Base-by-base conservation (phyloP, 2,113 vertebrate genomes). In the Haemorhous mexicanus region DNA sequence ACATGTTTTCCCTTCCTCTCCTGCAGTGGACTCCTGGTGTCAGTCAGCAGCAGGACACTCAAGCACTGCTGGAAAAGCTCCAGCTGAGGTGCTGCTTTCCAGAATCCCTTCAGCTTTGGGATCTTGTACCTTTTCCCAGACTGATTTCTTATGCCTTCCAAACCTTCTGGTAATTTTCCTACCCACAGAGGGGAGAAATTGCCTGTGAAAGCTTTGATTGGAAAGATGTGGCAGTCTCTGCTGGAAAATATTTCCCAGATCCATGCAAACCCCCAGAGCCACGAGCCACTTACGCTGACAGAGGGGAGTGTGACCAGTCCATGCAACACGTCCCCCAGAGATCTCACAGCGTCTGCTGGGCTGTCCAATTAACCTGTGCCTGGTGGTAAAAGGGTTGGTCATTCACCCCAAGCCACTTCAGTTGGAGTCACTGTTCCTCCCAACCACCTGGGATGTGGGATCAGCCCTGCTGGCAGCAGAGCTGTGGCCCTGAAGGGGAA, bases 311-410 rank as follows among this genome's bases (percentile, higher is more conserved):
- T 58, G 3, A 0, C 78, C 55, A 2, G 15, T 94, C 98, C 98
- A 98, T 0, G 1, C 39, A 4, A 98, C 89, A 4, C 0, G 33
- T 1, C 16, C 37, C 5, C 23, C 83, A 4, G 0, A 3, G 30
- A 90, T 0, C 59, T 35, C 3, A 72, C 98, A 98, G 6, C 16
- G 68, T 11, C 64, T 84, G 72, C 68, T 95, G 83, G 72, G 0
- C 1, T 1, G 5, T 16, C 98, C 98, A 8, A 96, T 49, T 43
- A 98, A 49, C 69, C 37, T 94, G 87, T 96, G 67, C 93, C 98
- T 98, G 89, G 89, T 17, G 68, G 12, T 6, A 18, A 21, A 69
- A 52, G 75, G 55, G 13, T 39, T 50, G 70, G 39, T 66, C 12
- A 5, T 27, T 67, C 64, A 79, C 7, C 64, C 30, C 53, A 6